Evolutionary conservation across 2,888 invertebrate species (phyloP).

Genomic region (Drosophila picticornis): DNA sequence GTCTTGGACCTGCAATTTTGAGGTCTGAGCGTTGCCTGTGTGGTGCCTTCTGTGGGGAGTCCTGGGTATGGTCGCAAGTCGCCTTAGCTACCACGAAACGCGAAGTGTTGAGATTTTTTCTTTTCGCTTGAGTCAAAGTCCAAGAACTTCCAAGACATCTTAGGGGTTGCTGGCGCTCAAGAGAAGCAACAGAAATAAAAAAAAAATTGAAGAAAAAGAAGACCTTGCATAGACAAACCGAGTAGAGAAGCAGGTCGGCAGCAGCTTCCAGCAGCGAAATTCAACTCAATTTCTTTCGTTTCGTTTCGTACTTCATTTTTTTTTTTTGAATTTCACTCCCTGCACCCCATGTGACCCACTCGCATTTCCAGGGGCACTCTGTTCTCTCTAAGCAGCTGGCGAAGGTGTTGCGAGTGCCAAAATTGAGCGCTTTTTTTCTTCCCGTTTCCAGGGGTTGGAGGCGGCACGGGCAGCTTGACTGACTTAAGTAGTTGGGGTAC

Average conservation of each 20-base stretch:
- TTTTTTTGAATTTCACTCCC: background rate
- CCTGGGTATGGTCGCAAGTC: constrained; percentile 19
- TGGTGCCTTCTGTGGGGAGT: constrained; percentile 26
- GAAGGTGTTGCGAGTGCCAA: constrained; percentile 66
- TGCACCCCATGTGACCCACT: background rate
- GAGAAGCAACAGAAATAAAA: constrained; percentile 19
- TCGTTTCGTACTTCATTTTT: background rate
- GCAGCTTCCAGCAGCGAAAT: constrained; percentile 44
- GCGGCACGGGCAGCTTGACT: background rate
- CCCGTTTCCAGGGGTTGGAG: constrained; percentile 9
- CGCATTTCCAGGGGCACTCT: constrained; percentile 45
- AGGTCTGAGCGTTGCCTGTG: constrained; percentile 33
- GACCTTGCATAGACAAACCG: constrained; percentile 28
- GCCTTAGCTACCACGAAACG: constrained; percentile 52
- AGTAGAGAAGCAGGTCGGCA: constrained; percentile 18
- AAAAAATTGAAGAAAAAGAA: constrained; percentile 21
- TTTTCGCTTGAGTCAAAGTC: constrained; percentile 56
- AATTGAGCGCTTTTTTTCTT: constrained; percentile 76
- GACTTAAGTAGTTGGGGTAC: constrained; percentile 25
- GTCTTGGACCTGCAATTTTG: constrained; percentile 56
- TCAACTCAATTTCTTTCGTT: constrained; percentile 55
- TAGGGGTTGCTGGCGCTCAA: constrained; percentile 59
- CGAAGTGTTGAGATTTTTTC: constrained; percentile 44
- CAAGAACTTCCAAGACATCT: constrained; percentile 61
- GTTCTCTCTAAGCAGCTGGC: constrained; percentile 34